phyloP scores from a whole-genome alignment of 2,888 invertebrate species.

The Idaea biselata region DNA sequence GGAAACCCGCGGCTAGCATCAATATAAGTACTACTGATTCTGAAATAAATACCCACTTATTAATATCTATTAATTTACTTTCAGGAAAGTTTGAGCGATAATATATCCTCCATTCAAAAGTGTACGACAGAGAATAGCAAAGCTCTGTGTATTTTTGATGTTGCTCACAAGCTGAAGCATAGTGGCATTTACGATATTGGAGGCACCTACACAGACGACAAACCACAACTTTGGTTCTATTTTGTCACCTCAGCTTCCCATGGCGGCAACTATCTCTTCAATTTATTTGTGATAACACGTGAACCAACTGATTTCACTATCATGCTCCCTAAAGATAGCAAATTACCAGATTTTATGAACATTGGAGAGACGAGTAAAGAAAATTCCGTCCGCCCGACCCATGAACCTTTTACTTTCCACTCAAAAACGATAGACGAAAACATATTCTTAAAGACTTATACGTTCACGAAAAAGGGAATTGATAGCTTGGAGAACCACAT shows the following conservation, averaged over 20 bases:
- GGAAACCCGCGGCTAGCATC: no score
- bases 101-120: conserved; percentile 43
- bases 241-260: conserved; percentile 50
- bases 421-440: conserved; percentile 44
- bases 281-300: conserved; percentile 59
- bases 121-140: conserved; percentile 49
- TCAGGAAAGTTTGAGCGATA: background rate
- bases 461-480: conserved; percentile 40
- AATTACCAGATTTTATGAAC: conserved; percentile 18
- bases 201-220: conserved; percentile 48
- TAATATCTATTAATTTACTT: background rate
- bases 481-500: conserved; percentile 29
- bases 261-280: conserved; percentile 50
- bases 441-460: conserved; percentile 53
- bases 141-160: conserved; percentile 50
- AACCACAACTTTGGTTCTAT: conserved; percentile 65
- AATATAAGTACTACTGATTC: no score
- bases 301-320: conserved; percentile 47
- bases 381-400: background rate
- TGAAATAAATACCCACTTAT: background rate
- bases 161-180: conserved; percentile 39
- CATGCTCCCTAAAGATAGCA: conserved; percentile 38
- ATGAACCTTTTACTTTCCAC: conserved; percentile 33
- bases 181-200: conserved; percentile 57
- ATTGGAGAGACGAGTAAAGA: background rate